Evolutionary conservation across 1,140 invertebrate species (phyloP).

Genomic region (Bursaphelenchus mucronatus): DNA sequence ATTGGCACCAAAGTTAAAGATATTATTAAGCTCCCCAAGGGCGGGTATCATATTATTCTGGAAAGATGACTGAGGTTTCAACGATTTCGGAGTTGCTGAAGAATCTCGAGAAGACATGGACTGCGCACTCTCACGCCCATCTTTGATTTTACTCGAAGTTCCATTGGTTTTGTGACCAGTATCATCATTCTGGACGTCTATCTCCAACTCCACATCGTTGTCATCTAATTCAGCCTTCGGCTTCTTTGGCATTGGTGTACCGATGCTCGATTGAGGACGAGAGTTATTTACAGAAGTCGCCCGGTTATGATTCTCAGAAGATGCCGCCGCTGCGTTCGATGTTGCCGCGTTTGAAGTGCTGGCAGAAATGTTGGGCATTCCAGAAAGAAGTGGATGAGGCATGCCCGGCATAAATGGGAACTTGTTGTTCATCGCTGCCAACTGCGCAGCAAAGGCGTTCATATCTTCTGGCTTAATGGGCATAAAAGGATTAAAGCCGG

Average conservation of each 20-base stretch:
- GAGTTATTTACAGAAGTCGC: conserved; percentile 21
- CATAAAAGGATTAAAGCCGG: conserved; percentile 21
- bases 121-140: conserved; percentile 38
- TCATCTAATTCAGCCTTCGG: conserved; percentile 54
- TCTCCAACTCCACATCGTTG: conserved; percentile 56
- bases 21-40: background rate
- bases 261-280: conserved; percentile 19
- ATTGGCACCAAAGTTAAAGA: conserved; percentile 18
- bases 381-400: conserved; percentile 21
- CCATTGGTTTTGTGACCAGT: conserved; percentile 22
- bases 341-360: conserved; percentile 9
- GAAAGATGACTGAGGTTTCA: conserved; percentile 27
- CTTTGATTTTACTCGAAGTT: conserved; percentile 33
- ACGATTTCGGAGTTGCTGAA: conserved; percentile 43
- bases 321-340: conserved; percentile 6
- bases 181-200: conserved; percentile 55
- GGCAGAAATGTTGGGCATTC: conserved; percentile 44
- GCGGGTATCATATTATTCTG: conserved; percentile 6
- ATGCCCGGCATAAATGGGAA: conserved; percentile 9
- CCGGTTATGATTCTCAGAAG: conserved; percentile 31
- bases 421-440: background rate
- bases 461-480: conserved; percentile 21
- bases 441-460: conserved; percentile 13
- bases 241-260: conserved; percentile 35
- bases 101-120: conserved; percentile 40